These are phyloP conservation scores for Pluvialis apricaria DNA, from an alignment of 2,113 vertebrate species.

Conservation along the genomic window DNA sequence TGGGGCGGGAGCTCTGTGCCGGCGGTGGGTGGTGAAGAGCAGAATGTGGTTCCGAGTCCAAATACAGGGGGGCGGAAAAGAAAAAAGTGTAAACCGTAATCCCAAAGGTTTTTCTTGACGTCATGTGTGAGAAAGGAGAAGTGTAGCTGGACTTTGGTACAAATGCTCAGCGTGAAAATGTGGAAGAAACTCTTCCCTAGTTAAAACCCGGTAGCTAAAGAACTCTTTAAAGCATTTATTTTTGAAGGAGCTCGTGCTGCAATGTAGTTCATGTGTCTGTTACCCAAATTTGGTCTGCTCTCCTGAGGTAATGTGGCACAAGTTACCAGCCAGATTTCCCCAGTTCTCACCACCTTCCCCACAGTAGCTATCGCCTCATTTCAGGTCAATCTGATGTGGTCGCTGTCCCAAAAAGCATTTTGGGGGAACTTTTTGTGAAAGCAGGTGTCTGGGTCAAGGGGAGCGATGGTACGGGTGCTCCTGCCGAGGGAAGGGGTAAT, in stretches of 20 bases:
- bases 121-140: rapidly evolving
- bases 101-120: rapidly evolving
- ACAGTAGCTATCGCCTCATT: not conserved
- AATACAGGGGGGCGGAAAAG: too few relatives aligned
- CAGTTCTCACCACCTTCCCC: not conserved
- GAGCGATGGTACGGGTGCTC: not conserved
- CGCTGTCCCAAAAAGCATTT: not conserved
- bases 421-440: not conserved
- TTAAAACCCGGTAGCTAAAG: not conserved
- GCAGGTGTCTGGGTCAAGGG: not conserved
- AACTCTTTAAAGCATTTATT: rapidly evolving
- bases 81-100: not conserved
- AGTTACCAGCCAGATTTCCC: not conserved
- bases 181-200: not conserved
- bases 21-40: not conserved
- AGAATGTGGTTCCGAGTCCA: not conserved
- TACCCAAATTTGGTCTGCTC: not conserved
- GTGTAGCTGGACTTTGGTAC: not conserved
- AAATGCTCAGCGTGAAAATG: rapidly evolving
- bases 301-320: rapidly evolving
- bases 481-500: not conserved
- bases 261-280: rapidly evolving
- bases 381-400: not conserved
- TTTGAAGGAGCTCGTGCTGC: not conserved
- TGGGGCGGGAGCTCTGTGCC: rapidly evolving